Evolutionary conservation across 2,888 invertebrate genomes (phyloP).

Genomic region (Deladenus siricidicola): DNA sequence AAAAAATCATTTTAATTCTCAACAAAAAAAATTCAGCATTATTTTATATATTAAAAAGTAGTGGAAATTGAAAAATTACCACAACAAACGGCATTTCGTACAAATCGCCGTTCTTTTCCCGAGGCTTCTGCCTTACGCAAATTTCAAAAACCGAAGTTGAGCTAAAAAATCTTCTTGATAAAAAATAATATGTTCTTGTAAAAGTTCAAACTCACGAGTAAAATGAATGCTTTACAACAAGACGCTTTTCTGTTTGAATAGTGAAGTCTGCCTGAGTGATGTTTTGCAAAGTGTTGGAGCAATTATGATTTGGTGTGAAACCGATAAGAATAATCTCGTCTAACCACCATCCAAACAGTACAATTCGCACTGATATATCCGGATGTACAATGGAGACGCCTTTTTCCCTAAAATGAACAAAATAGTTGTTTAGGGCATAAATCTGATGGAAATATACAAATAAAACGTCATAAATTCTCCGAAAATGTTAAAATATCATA

Average conservation of each 20-base stretch:
- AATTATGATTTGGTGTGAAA: conserved; percentile 38
- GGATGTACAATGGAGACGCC: conserved; percentile 43
- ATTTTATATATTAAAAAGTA: neutral
- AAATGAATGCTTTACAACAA: conserved; percentile 40
- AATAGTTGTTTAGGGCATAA: too few species aligned
- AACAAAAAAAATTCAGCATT: neutral
- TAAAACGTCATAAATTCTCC: too few species aligned
- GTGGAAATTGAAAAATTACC: too few species aligned
- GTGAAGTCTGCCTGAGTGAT: conserved; percentile 34
- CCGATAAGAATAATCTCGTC: conserved; percentile 44
- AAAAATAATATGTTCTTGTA: neutral
- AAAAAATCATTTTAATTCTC: neutral
- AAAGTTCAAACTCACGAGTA: conserved; percentile 28
- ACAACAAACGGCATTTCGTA: conserved; percentile 25
- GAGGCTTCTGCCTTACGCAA: conserved; percentile 37
- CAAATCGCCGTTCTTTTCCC: conserved; percentile 19
- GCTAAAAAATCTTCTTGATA: conserved; percentile 16
- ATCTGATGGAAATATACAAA: too few species aligned
- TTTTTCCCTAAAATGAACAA: conserved; percentile 27
- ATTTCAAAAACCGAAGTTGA: conserved; percentile 33
- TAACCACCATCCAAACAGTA: conserved; percentile 45
- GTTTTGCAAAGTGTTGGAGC: conserved; percentile 35
- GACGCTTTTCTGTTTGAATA: conserved; percentile 43
- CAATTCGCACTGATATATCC: conserved; percentile 32
- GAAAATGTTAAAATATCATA: neutral